These are phyloP conservation scores for Drosophila ezoana DNA, from an alignment of 2,888 invertebrate genomes.

Conservation along the genomic window DNA sequence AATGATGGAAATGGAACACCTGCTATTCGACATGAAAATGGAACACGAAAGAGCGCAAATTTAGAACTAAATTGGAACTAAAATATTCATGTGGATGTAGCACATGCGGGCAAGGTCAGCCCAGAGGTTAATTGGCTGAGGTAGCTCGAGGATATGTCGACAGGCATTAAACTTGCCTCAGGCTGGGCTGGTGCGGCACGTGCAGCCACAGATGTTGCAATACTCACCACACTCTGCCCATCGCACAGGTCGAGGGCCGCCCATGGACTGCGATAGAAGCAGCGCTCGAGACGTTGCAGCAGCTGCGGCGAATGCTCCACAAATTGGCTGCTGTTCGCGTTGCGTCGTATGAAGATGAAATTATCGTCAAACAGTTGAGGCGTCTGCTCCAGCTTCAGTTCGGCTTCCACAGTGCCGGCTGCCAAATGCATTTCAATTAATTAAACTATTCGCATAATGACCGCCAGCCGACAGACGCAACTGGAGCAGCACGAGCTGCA, in stretches of 20 bases:
- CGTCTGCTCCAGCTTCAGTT: constrained; percentile 81
- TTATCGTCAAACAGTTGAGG: constrained; percentile 85
- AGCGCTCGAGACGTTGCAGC: constrained; percentile 82
- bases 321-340: constrained; percentile 83
- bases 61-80: too few relatives aligned
- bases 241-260: constrained; percentile 85
- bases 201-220: not conserved
- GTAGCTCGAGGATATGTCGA: too few relatives aligned
- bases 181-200: constrained; percentile 1
- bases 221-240: constrained; percentile 82
- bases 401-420: constrained; percentile 65
- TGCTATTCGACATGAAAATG: too few relatives aligned
- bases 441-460: constrained; percentile 77
- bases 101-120: too few relatives aligned
- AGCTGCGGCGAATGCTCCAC: constrained; percentile 83
- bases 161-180: not conserved
- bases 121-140: too few relatives aligned
- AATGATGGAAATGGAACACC: too few relatives aligned
- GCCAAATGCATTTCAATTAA: constrained; percentile 75
- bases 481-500: constrained; percentile 55
- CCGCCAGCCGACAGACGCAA: constrained; percentile 69
- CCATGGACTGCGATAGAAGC: constrained; percentile 84
- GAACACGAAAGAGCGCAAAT: too few relatives aligned
- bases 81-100: too few relatives aligned
- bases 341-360: constrained; percentile 84